Conservation (phyloP, 2,797 vertebrate species). For the Centroberyx gerrardi region DNA sequence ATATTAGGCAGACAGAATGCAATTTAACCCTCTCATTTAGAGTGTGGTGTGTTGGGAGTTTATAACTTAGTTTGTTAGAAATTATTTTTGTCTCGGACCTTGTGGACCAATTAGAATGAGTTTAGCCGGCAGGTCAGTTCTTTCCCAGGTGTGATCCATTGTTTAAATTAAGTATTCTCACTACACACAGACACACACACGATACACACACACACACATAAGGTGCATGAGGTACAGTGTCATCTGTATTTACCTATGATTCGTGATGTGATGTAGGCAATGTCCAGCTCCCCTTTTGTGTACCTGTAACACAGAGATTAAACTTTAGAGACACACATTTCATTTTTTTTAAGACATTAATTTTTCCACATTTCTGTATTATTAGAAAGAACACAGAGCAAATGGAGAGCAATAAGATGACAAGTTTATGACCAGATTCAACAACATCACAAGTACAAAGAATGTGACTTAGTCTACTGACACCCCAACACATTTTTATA, state of each 20-base stretch:
- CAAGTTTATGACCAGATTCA: background rate
- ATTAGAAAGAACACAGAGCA: background rate
- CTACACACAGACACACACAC: background rate
- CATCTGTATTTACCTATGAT: conserved; percentile 92
- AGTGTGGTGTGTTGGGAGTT: too few species aligned
- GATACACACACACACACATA: conserved; percentile 6
- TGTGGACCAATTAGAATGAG: background rate
- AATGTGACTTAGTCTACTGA: too few species aligned
- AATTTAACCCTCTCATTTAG: too few species aligned
- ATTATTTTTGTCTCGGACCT: too few species aligned
- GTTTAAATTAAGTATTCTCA: background rate
- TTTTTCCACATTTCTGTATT: background rate
- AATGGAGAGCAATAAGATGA: background rate
- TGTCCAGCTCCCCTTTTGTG: conserved; percentile 98
- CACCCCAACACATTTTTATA: too few species aligned
- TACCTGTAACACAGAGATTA: conserved; percentile 86
- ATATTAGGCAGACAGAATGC: too few species aligned
- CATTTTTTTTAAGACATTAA: background rate
- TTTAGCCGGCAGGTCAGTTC: background rate
- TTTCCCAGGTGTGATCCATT: too few species aligned
- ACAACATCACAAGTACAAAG: background rate
- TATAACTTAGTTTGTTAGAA: too few species aligned
- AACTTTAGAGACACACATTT: conserved; percentile 4
- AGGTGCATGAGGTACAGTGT: background rate
- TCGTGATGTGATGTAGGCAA: conserved; percentile 97